Percentiles rank a stretch among this genome's conserved stretches.
phyloP scores from a whole-genome alignment of 2,888 invertebrate species.

The Hipparchia sbordonii region DNA sequence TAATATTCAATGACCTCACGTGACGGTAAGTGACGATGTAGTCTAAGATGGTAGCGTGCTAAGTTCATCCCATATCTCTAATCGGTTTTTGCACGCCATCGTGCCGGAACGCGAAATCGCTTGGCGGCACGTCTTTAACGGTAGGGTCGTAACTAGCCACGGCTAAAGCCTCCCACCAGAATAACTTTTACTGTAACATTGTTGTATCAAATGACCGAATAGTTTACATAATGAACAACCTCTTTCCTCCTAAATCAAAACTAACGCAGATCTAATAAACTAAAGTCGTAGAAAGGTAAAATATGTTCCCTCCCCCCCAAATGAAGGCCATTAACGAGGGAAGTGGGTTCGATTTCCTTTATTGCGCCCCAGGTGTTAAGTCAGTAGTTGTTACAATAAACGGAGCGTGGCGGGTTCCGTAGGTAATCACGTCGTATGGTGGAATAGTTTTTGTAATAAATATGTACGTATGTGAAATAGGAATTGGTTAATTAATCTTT shows the following conservation, averaged over 20 bases:
- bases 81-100: no score
- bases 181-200: no score
- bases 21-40: no score
- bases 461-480: constrained; percentile 5
- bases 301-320: constrained; percentile 40
- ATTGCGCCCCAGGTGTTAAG: constrained; percentile 50
- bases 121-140: no score
- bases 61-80: no score
- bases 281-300: constrained; percentile 41
- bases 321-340: constrained; percentile 52
- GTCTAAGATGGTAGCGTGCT: no score
- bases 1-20: no score
- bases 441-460: constrained; percentile 22
- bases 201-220: no score
- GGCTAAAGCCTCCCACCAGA: no score
- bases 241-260: constrained; percentile 32
- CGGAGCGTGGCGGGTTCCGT: constrained; percentile 26
- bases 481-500: no score
- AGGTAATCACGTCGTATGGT: constrained; percentile 19
- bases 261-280: constrained; percentile 38
- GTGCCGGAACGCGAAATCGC: no score
- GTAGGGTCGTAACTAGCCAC: no score
- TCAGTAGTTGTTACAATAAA: constrained; percentile 44
- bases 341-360: constrained; percentile 65
- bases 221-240: background rate